Evolutionary conservation across 2,888 invertebrate genomes (phyloP), one percentile per base, ranked within the genome.

Genomic region (Nephrotoma flavescens): DNA sequence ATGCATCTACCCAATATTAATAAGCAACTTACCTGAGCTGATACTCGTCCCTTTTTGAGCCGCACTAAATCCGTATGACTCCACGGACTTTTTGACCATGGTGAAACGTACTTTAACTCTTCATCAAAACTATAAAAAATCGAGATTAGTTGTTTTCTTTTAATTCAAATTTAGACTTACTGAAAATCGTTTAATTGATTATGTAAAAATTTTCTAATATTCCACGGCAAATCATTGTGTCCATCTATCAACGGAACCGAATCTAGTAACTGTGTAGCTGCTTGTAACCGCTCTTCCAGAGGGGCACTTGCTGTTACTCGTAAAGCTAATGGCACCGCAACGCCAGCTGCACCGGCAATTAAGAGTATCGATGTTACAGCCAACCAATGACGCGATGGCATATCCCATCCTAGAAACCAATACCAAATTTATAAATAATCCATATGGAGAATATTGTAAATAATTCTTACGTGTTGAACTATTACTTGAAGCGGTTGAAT

Each of bases 211-310:
- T 97, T 97, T 89, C 97, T 93, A 91, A 97, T 96, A 92, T 97
- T 97, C 96, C 97, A 97, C 12, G 97, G 97, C 88, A 97, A 93
- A 92, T 97, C 97, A 92, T 97, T 97, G 94, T 97, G 97, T 88
- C 97, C 97, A 91, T 96, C 96, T 89, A 96, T 94, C 89, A 96
- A 94, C 88, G 96, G 96, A 89, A 95, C 95, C 92, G 96, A 95
- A 90, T 95, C 94, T 88, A 96, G 92, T 42, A 96, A 93, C 88
- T 95, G 93, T 87, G 95, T 94, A 11, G 95, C 96, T 87, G 95
- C 94, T 89, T 95, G 95, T 88, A 96, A 92, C 86, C 96, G 93
- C 91, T 96, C 96, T 90, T 95, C 95, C 88, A 95, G 93, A 5
- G 96, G 95, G 52, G 96, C 95, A 87, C 91, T 91, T 88, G 95